A percentile compares a stretch with the other conserved stretches of the same genome.
Evolutionary conservation across 2,888 invertebrate genomes (phyloP).

Genomic region (Philaethria dido): DNA sequence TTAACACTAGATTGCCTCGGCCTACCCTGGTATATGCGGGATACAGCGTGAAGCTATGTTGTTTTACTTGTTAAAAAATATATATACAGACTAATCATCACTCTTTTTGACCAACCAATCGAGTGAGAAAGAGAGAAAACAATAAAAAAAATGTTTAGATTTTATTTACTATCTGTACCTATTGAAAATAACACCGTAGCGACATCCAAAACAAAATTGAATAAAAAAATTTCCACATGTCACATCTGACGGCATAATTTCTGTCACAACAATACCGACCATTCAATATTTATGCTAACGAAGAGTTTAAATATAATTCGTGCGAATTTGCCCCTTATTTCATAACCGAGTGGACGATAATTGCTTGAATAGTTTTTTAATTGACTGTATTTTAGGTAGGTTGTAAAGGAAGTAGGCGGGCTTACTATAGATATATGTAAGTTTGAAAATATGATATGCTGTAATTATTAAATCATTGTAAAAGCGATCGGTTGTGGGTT

Average conservation of each 20-base stretch:
- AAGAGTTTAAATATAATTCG: conserved; percentile 18
- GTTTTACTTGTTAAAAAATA: too few relatives aligned
- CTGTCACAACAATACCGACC: conserved; percentile 51
- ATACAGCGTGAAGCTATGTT: too few relatives aligned
- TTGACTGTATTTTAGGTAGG: background rate
- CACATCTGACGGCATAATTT: conserved; percentile 50
- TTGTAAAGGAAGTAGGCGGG: conserved; percentile 7
- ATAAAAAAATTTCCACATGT: conserved; percentile 52
- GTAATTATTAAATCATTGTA: background rate
- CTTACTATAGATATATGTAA: background rate
- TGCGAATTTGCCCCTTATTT: conserved; percentile 24
- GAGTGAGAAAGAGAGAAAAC: background rate
- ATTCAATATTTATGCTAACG: conserved; percentile 54
- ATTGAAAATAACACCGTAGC: conserved; percentile 43
- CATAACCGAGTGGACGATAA: background rate
- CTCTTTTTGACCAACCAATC: too few relatives aligned
- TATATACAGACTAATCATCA: too few relatives aligned
- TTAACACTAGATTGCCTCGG: too few relatives aligned
- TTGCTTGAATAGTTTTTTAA: background rate
- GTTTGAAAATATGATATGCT: background rate
- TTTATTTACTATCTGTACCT: conserved; percentile 38
- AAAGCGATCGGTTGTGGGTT: too few relatives aligned
- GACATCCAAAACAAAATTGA: conserved; percentile 49
- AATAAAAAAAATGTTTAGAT: conserved; percentile 1
- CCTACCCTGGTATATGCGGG: too few relatives aligned